phyloP scores from a whole-genome alignment of 2,113 vertebrate species.

The Asarcornis scutulata region DNA sequence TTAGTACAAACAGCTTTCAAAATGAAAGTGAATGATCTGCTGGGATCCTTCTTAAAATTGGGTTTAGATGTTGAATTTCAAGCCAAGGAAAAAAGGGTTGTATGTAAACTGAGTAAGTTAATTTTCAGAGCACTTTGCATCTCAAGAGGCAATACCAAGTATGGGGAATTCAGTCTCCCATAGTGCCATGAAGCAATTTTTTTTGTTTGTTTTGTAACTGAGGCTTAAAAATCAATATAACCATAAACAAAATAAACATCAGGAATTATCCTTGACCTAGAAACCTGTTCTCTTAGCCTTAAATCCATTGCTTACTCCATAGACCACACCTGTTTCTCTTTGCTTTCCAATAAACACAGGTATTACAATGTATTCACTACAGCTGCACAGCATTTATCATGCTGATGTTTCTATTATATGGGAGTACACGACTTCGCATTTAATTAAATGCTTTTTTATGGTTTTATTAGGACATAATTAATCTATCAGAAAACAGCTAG shows the following conservation, averaged over 20 bases:
- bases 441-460: constrained; percentile 42
- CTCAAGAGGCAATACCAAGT: not conserved
- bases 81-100: not conserved
- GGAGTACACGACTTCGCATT: not conserved
- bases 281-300: not conserved
- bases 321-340: constrained; percentile 13
- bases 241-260: constrained; percentile 10
- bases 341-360: not conserved
- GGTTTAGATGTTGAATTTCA: not conserved
- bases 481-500: constrained; percentile 17
- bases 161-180: not conserved
- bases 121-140: not conserved
- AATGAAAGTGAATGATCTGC: not conserved
- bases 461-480: constrained; percentile 25
- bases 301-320: not conserved
- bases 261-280: not conserved
- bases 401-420: constrained; percentile 8
- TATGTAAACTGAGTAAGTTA: not conserved
- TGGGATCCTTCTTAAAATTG: not conserved
- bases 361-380: not conserved
- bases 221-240: not conserved
- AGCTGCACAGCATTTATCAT: not conserved
- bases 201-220: not conserved
- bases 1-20: not conserved
- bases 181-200: not conserved